Conservation (phyloP, 2,113 vertebrate species). For the Indicator indicator region DNA sequence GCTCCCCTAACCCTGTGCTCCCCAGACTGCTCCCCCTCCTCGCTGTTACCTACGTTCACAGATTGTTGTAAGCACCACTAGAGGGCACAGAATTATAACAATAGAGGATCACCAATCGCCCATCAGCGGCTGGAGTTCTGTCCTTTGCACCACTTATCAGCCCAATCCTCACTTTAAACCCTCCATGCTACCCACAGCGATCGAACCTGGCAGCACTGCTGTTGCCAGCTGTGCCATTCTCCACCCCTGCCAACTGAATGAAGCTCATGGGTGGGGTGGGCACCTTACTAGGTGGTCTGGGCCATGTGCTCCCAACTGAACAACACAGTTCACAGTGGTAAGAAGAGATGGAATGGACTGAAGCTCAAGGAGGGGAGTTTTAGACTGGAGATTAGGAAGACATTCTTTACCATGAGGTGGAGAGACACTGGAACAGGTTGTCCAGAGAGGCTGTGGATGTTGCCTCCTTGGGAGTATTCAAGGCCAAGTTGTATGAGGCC, state of each 20-base stretch:
- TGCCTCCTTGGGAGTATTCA: too few relatives aligned
- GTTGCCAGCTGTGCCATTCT: not conserved
- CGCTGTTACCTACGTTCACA: conserved; percentile 10
- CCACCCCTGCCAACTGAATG: rapidly evolving
- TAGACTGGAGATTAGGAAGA: too few relatives aligned
- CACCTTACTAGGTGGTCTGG: not conserved
- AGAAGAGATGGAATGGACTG: too few relatives aligned
- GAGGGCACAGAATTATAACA: conserved; percentile 80
- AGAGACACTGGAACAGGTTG: too few relatives aligned
- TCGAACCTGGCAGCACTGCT: rapidly evolving
- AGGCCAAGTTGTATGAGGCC: too few relatives aligned
- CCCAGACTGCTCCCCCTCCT: not conserved
- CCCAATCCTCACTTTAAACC: not conserved
- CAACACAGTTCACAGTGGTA: not conserved
- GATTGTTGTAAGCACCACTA: conserved; percentile 71
- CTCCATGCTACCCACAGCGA: not conserved
- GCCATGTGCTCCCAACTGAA: rapidly evolving
- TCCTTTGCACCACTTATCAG: not conserved
- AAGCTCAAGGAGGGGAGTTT: too few relatives aligned
- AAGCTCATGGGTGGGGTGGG: not conserved
- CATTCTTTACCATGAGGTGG: too few relatives aligned
- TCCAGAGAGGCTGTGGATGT: too few relatives aligned
- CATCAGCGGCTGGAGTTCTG: not conserved
- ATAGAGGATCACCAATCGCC: not conserved
- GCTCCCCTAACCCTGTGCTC: not conserved